These are phyloP conservation scores for Acipenser transmontanus DNA, from an alignment of 2,797 vertebrate species.

Conservation along the genomic window DNA sequence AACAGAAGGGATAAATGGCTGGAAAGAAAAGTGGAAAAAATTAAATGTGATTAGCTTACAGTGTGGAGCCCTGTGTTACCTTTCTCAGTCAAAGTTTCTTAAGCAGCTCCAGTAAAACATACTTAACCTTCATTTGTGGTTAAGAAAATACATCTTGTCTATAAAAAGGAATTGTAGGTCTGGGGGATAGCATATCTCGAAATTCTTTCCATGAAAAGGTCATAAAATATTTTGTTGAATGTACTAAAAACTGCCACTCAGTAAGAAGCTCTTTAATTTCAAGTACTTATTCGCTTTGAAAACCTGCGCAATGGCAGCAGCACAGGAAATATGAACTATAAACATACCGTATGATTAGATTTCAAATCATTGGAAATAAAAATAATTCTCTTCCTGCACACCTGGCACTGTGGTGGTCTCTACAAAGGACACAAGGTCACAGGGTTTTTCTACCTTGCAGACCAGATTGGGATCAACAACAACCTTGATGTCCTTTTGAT, in stretches of 20 bases:
- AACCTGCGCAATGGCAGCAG: background rate
- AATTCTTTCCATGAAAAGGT: slow-evolving; percentile 19
- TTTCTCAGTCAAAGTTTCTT: no score
- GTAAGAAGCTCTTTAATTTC: background rate
- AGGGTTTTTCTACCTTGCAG: background rate
- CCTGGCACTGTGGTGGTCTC: background rate
- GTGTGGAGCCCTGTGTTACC: no score
- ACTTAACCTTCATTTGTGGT: background rate
- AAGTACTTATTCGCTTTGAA: background rate
- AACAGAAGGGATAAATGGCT: background rate
- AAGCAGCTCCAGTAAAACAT: background rate
- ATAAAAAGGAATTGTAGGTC: slow-evolving; percentile 30
- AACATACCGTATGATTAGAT: background rate
- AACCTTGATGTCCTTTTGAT: no score
- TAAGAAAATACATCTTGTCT: slow-evolving; percentile 7
- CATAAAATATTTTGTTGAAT: slow-evolving; percentile 24
- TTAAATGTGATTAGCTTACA: no score
- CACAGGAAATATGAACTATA: background rate
- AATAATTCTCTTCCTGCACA: background rate
- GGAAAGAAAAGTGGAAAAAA: no score
- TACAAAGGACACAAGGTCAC: slow-evolving; percentile 6
- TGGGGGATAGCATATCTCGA: slow-evolving; percentile 17
- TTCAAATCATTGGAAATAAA: background rate
- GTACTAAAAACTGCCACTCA: slow-evolving; percentile 9
- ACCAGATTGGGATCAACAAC: no score